These are phyloP conservation scores for Crotophaga sulcirostris DNA, from an alignment of 2,113 vertebrate genomes.

Conservation along the genomic window DNA sequence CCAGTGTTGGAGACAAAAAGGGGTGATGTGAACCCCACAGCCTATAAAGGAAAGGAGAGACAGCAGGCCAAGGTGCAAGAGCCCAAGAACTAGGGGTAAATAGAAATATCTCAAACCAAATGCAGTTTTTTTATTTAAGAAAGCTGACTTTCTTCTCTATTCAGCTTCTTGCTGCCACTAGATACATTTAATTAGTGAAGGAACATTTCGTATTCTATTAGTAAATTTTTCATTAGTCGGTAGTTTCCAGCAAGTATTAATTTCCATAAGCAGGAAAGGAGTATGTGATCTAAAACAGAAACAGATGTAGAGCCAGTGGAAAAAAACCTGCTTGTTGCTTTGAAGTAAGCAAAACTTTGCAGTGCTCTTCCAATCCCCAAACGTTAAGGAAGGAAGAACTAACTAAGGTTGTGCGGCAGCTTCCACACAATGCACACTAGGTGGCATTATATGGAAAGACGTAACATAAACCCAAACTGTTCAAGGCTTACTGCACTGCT, in stretches of 20 bases:
- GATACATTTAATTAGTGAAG: not conserved
- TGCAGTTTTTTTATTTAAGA: not conserved
- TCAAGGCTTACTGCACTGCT: not conserved
- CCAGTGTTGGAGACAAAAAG: not conserved
- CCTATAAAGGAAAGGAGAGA: not conserved
- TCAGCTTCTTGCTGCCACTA: not conserved
- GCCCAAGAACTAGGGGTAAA: not conserved
- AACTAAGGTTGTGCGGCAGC: not conserved
- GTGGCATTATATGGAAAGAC: constrained; percentile 62
- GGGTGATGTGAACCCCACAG: not conserved
- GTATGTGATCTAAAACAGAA: not conserved
- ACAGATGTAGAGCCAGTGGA: not conserved
- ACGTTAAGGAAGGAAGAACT: not conserved
- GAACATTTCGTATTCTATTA: not conserved
- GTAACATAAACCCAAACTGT: rapidly evolving
- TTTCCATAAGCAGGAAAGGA: not conserved
- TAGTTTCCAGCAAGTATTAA: not conserved
- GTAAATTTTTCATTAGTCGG: not conserved
- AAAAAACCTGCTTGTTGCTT: not conserved
- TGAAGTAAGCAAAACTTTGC: constrained; percentile 2
- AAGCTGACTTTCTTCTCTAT: not conserved
- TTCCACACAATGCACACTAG: constrained; percentile 41
- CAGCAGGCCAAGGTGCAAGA: not conserved
- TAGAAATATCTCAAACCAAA: not conserved
- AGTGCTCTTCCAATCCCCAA: not conserved